Evolutionary conservation across 2,888 invertebrate genomes (phyloP).

Genomic region (Peribatodes rhomboidaria): DNA sequence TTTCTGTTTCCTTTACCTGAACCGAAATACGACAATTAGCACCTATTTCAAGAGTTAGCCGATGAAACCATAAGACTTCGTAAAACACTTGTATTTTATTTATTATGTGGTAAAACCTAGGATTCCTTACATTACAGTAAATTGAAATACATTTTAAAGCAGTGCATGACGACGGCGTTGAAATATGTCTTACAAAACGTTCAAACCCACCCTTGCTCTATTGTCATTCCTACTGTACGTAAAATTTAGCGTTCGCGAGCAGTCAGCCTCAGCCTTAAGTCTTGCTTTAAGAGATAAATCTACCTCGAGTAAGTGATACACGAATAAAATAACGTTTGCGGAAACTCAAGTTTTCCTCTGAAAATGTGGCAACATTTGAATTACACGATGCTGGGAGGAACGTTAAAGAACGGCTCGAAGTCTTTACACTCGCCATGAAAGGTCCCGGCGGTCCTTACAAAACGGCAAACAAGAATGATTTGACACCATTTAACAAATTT

Average conservation of each 20-base stretch:
- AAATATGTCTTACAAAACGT: neutral
- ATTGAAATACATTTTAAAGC: no score
- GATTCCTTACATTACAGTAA: no score
- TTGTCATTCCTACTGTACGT: neutral
- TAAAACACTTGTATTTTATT: no score
- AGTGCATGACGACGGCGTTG: neutral
- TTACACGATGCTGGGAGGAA: conserved; percentile 51
- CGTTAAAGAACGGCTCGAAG: conserved; percentile 52
- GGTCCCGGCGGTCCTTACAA: conserved; percentile 45
- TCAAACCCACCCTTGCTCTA: neutral
- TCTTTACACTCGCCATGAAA: conserved; percentile 61
- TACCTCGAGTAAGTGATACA: conserved; percentile 30
- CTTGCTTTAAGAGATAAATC: conserved; percentile 36
- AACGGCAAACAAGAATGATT: conserved; percentile 70
- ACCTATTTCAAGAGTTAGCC: no score
- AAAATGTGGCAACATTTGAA: conserved; percentile 57
- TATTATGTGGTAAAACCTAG: no score
- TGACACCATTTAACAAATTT: conserved; percentile 68
- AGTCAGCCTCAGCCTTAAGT: conserved; percentile 6
- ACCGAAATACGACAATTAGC: no score
- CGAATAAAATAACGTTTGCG: conserved; percentile 49
- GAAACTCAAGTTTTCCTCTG: conserved; percentile 55
- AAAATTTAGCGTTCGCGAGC: neutral
- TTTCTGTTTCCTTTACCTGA: no score
- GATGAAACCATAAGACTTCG: no score